Percentiles rank a stretch among this genome's conserved stretches.
Evolutionary conservation across 2,888 invertebrate species (phyloP).

Genomic region (Sinelater perroti): DNA sequence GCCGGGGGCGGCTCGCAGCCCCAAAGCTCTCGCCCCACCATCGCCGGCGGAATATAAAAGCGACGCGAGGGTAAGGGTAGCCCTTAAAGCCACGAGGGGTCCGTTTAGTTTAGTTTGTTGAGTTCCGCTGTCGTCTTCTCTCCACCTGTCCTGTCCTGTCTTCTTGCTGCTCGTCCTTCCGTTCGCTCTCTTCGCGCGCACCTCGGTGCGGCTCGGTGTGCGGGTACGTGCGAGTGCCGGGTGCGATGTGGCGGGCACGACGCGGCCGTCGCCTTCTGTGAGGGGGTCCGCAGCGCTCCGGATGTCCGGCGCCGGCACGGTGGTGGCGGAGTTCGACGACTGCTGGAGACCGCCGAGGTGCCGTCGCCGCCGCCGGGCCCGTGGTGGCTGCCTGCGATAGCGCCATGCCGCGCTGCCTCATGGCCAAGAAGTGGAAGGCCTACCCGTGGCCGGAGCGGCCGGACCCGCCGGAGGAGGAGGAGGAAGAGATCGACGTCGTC

Average conservation of each 20-base stretch:
- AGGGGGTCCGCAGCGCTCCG: constrained; percentile 31
- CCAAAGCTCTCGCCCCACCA: constrained; percentile 45
- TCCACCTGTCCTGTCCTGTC: constrained; percentile 61
- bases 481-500: constrained; percentile 89
- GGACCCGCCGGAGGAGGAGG: constrained; percentile 57
- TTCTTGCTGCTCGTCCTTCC: constrained; percentile 52
- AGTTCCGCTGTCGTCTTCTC: constrained; percentile 55
- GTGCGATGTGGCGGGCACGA: constrained; percentile 40
- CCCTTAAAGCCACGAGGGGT: constrained; percentile 68
- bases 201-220: no score
- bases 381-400: constrained; percentile 66
- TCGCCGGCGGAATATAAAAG: constrained; percentile 61
- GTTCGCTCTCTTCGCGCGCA: constrained; percentile 40
- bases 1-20: constrained; percentile 45
- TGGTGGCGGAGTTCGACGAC: constrained; percentile 31
- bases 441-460: constrained; percentile 78
- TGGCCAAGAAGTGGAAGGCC: constrained; percentile 96
- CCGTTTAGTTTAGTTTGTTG: constrained; percentile 63
- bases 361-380: constrained; percentile 55
- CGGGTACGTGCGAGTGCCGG: constrained; percentile 43
- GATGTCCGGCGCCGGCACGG: constrained; percentile 38
- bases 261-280: constrained; percentile 25
- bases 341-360: constrained; percentile 55
- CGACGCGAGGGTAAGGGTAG: constrained; percentile 58
- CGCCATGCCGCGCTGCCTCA: constrained; percentile 93